Conservation (phyloP, 2,113 vertebrate species). For the Eudyptes chrysolophus region DNA sequence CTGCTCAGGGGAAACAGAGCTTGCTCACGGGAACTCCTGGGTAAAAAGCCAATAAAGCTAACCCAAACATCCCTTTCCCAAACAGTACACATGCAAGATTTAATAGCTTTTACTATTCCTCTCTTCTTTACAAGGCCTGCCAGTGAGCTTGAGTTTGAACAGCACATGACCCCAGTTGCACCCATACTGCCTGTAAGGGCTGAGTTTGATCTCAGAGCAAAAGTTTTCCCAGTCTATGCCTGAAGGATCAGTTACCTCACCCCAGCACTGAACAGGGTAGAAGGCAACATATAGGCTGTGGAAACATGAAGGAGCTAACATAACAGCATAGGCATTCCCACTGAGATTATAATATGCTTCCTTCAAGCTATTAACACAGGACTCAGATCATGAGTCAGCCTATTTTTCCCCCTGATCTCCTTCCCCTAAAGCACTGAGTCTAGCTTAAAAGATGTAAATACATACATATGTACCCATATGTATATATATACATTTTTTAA, state of each 20-base stretch:
- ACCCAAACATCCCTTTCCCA: neutral
- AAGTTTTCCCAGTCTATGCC: neutral
- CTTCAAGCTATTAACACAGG: neutral
- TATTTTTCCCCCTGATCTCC: neutral
- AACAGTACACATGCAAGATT: neutral
- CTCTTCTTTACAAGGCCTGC: neutral
- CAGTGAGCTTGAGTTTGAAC: neutral
- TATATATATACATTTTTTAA: neutral
- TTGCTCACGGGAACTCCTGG: neutral
- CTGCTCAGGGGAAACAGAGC: neutral
- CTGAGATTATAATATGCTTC: neutral
- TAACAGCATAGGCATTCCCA: neutral
- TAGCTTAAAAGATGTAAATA: neutral
- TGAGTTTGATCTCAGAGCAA: neutral
- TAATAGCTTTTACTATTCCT: neutral
- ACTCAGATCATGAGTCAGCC: neutral
- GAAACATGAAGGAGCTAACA: neutral
- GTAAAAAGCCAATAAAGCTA: neutral
- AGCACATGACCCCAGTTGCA: neutral
- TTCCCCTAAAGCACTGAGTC: neutral
- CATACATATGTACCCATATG: too few species aligned
- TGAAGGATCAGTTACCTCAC: neutral
- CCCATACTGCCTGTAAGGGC: neutral
- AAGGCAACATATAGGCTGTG: neutral
- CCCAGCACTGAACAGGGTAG: neutral